A percentile compares a stretch with the other conserved stretches of the same genome.
Conservation (phyloP, 2,113 vertebrate genomes). For the Chunga burmeisteri region DNA sequence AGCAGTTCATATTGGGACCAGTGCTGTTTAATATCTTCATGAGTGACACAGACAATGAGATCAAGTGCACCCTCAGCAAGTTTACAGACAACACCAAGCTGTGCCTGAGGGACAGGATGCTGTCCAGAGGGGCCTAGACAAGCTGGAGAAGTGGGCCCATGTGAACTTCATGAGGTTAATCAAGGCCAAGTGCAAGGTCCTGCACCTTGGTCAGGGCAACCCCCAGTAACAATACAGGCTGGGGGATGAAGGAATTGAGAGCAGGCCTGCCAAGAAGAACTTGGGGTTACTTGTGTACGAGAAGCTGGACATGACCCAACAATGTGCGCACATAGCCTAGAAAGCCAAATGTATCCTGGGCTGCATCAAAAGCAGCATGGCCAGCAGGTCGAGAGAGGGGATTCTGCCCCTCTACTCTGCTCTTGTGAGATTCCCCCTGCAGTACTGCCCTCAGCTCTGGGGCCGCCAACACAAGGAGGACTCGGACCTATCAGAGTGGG, state of each 20-base stretch:
- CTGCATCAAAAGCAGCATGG: no score
- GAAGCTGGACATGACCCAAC: no score
- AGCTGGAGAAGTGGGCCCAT: fast-evolving
- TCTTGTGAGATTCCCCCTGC: background rate
- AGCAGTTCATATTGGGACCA: fast-evolving
- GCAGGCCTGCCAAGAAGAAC: no score
- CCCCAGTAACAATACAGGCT: no score
- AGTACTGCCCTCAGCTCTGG: background rate
- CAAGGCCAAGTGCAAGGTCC: background rate
- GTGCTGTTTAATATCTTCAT: background rate
- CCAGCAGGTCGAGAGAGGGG: no score
- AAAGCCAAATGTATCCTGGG: no score
- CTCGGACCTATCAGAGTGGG: background rate
- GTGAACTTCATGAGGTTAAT: background rate
- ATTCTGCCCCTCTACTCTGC: no score
- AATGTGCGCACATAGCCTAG: no score
- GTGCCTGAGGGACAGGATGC: fast-evolving
- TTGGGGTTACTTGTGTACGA: no score
- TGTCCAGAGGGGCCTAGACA: background rate
- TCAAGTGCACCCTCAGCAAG: background rate
- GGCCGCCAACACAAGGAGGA: background rate
- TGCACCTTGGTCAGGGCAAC: background rate
- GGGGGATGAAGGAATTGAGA: no score
- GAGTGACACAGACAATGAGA: background rate
- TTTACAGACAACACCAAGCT: background rate